Base-by-base conservation (phyloP, 2,797 vertebrate species). In the Dromococcyx pavoninus region DNA sequence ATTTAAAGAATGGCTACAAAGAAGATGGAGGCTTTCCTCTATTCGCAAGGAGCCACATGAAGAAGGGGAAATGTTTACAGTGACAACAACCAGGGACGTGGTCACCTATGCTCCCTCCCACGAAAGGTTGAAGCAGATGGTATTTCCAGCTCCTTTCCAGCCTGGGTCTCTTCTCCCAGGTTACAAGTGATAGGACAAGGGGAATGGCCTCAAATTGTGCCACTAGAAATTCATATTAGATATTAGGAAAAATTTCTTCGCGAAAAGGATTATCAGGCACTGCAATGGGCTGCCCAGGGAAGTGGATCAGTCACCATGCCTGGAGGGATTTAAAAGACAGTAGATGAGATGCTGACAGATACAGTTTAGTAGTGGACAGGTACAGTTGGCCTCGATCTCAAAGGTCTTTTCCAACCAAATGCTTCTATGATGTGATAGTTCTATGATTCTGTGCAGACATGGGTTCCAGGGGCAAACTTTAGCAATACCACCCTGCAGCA, bases 371-470 rank as follows among this genome's bases (percentile, higher is more conserved):
- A 48, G 19, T 21, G 46, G 46, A 23, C 19, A 48, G 46, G 46
- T 48, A 23, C 17, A 22, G 46, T 23, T 48, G 21, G 11, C 22
- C 46, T 48, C 23, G 46, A 48, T 19, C 46, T 48, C 22, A 23
- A 48, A 48, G 46, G 46, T 22, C 46, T 48, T 21, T 19, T 44
- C 44, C 44, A 46, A 46, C 44, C 44, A 46, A 46, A 21, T 17
- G 9, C 48, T 21, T 11, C 46, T 48, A 23, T 48, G 22, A 11
- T 11, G 19, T 2, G 5, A 15, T 3, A 14, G 39, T 3, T 69
- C 51, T 25, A 0, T 2, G 24, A 32, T 12, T 8, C 27, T 30
- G 2, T 1, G n/a, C 32, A 46, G 33, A 7, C 5, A 22, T 0
- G 12, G 35, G 33, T 32, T 74, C 32, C 37, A 6, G 5, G 1